A percentile compares a stretch with the other conserved stretches of the same genome.
Conservation (phyloP, 2,888 invertebrate species). For the Nineta flava region DNA sequence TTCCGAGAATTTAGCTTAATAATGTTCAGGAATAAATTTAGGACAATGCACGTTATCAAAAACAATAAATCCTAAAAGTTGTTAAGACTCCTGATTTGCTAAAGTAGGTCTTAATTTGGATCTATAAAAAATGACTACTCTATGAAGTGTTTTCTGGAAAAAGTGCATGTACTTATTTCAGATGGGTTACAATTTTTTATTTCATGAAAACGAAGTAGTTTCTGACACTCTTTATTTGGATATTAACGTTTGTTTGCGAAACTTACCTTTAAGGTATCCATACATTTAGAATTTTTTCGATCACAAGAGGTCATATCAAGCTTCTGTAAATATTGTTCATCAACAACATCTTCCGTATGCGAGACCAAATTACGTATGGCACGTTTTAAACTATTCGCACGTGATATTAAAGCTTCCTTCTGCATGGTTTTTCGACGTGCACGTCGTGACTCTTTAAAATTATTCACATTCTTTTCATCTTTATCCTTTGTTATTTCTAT, state of each 20-base stretch:
- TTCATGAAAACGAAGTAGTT: too few species aligned
- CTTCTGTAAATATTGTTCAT: constrained; percentile 31
- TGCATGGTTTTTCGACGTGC: constrained; percentile 22
- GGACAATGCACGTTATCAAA: too few species aligned
- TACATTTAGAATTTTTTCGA: constrained; percentile 14
- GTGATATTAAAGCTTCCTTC: constrained; percentile 38
- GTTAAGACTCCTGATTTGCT: too few species aligned
- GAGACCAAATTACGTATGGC: constrained; percentile 67
- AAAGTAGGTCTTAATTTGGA: too few species aligned
- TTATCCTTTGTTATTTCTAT: constrained; percentile 16
- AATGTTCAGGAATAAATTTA: too few species aligned
- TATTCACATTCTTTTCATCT: constrained; percentile 28
- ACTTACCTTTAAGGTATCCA: constrained; percentile 25
- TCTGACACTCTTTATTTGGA: too few species aligned
- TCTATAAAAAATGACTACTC: too few species aligned
- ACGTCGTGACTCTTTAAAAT: constrained; percentile 27
- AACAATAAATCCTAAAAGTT: too few species aligned
- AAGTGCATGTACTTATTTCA: too few species aligned
- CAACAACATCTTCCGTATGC: constrained; percentile 56
- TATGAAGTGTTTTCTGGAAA: too few species aligned
- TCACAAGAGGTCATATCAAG: background rate
- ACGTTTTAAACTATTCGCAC: constrained; percentile 71
- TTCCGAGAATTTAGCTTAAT: too few species aligned
- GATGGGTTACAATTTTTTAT: too few species aligned
- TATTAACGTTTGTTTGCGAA: background rate